Evolutionary conservation across 2,888 invertebrate genomes (phyloP), one percentile per base, ranked within the genome.

Genomic region (Pemphredon lugubris): DNA sequence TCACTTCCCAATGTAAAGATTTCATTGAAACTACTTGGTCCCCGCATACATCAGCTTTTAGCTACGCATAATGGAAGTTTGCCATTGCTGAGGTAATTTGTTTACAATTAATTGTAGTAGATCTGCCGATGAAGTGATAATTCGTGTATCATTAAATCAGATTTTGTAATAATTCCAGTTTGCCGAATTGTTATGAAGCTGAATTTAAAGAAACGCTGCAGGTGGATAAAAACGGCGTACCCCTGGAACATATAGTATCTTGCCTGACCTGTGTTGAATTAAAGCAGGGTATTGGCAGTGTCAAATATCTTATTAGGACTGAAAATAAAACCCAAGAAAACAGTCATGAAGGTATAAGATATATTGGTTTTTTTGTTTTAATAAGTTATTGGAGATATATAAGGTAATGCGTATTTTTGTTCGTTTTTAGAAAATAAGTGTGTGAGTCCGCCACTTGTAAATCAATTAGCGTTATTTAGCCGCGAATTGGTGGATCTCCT

Each of bases 221-320:
- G 11, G 89, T 94, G n/a, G 93, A 93, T 82, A 93, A 93, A 2
- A 92, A 90, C 65, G 97, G 97, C 2, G 97, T 97, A 13, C 95
- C 97, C 0, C 90, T 98, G 60, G 98, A 98, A 88, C 95, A 98
- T 90, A 91, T 98, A 58, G 93, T 98, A 21, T 94, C 96, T 51
- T 96, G 96, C 88, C 93, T 97, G 7, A 93, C 94, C 7, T 95
- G 95, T 32, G 92, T 98, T 34, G 92, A 92, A 78, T 90, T 94
- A 23, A 89, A 90, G 45, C 90, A 91, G 73, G 88, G 90, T 5
- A 86, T 89, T 16, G 90, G 91, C 50, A 91, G 92, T 64, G 90
- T 92, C n/a, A 93, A 93, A 84, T 91, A 91, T 74, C 89, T 94
- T 32, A 90, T 91, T 16, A 90, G 90, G 89, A 79, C 86, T 11